These are phyloP conservation scores for Troides aeacus DNA, from an alignment of 2,888 invertebrate genomes.

Conservation along the genomic window DNA sequence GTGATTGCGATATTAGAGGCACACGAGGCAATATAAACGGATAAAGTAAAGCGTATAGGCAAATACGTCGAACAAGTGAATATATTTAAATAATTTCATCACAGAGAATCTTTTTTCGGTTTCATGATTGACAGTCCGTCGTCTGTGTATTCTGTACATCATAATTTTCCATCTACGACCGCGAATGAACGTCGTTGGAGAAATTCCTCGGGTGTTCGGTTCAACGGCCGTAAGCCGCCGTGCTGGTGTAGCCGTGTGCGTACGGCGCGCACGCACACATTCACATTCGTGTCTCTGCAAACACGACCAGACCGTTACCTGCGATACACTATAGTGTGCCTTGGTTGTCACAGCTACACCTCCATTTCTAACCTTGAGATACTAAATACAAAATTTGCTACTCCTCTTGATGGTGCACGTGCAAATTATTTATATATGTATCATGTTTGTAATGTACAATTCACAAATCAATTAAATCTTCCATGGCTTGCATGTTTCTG, in stretches of 20 bases:
- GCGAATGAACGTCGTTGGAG: slow-evolving; percentile 66
- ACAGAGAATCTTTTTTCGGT: not conserved
- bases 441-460: no score
- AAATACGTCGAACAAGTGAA: not conserved
- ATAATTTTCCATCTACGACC: slow-evolving; percentile 67
- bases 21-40: slow-evolving; percentile 12
- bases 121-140: slow-evolving; percentile 31
- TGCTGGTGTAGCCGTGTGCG: slow-evolving; percentile 59
- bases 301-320: slow-evolving; percentile 75
- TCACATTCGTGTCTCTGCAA: slow-evolving; percentile 64
- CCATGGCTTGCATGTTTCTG: no score
- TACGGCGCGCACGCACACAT: slow-evolving; percentile 66
- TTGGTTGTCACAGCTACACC: slow-evolving; percentile 53
- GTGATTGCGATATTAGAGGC: slow-evolving; percentile 54
- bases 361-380: slow-evolving; percentile 8
- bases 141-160: slow-evolving; percentile 41
- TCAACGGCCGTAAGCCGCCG: slow-evolving; percentile 73
- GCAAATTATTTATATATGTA: no score
- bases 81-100: not conserved
- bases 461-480: no score
- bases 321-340: slow-evolving; percentile 60
- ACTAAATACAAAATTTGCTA: not conserved
- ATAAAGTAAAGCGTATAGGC: not conserved
- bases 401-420: not conserved
- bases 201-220: slow-evolving; percentile 78